Conservation (phyloP, 2,113 vertebrate genomes). For the Engraulis encrasicolus region DNA sequence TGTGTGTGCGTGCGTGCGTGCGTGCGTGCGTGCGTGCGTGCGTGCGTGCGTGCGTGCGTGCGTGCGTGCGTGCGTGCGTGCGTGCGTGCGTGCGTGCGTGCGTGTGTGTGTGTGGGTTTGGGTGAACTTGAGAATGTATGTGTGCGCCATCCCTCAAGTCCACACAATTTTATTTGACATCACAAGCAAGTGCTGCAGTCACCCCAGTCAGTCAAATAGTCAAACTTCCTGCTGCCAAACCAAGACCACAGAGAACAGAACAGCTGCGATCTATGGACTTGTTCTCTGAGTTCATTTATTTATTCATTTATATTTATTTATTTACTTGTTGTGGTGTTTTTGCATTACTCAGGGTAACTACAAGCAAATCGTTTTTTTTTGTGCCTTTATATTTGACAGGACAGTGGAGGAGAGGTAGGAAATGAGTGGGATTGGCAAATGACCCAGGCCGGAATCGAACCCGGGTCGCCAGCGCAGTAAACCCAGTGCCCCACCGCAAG, state of each 20-base stretch:
- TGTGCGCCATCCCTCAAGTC: not conserved
- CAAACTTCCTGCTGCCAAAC: not conserved
- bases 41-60: too few relatives aligned
- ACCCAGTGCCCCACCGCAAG: too few relatives aligned
- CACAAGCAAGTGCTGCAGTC: not conserved
- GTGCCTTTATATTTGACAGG: too few relatives aligned
- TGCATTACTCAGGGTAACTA: not conserved
- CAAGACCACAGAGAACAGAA: not conserved
- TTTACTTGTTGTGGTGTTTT: not conserved
- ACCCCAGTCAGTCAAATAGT: not conserved
- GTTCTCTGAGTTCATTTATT: not conserved
- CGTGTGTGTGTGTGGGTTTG: slow-evolving; percentile 67
- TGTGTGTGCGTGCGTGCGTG: too few relatives aligned
- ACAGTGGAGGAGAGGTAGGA: too few relatives aligned
- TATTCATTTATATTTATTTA: not conserved
- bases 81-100: slow-evolving; percentile 57
- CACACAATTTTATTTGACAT: not conserved
- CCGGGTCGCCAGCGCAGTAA: too few relatives aligned
- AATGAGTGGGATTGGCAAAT: too few relatives aligned
- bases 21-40: too few relatives aligned
- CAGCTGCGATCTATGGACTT: not conserved
- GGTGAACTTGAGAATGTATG: slow-evolving; percentile 52
- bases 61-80: slow-evolving; percentile 67
- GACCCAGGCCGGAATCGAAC: too few relatives aligned
- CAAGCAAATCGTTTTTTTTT: not conserved